phyloP scores from a whole-genome alignment of 2,888 invertebrate species.

The Pterobdella sp. region DNA sequence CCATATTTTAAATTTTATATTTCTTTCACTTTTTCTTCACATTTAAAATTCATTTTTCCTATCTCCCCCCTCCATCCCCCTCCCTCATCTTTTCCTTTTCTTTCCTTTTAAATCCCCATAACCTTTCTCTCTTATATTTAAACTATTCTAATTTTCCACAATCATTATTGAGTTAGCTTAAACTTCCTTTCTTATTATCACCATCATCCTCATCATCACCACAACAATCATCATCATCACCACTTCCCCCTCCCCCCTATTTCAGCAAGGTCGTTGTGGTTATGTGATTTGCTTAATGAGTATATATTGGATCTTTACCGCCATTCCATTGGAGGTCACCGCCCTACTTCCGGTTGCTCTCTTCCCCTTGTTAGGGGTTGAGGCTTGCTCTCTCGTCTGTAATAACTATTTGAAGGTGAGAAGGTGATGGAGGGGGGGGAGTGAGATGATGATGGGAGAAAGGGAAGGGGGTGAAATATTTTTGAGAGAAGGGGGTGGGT shows the following conservation, averaged over 20 bases:
- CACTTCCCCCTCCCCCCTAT: background rate
- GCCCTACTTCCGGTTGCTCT: constrained; percentile 45
- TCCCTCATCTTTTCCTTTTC: background rate
- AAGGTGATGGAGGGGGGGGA: no score
- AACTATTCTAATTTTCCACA: no score
- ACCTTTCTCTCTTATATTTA: background rate
- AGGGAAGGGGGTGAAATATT: no score
- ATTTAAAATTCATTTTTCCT: no score
- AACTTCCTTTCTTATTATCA: background rate
- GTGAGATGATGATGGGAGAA: no score
- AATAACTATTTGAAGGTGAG: constrained; percentile 44
- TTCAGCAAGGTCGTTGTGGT: constrained; percentile 19
- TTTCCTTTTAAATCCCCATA: background rate
- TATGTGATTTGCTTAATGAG: constrained; percentile 42
- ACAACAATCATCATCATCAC: background rate
- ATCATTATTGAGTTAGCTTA: background rate
- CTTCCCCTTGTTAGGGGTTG: constrained; percentile 45
- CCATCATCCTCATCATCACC: background rate
- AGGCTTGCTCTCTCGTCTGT: constrained; percentile 42
- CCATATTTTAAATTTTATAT: no score
- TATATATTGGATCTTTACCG: constrained; percentile 46
- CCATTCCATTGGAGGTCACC: constrained; percentile 47
- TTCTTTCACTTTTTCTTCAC: no score
- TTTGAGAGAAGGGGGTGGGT: no score
- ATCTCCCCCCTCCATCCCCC: background rate